A percentile compares a stretch with the other conserved stretches of the same genome.
These are phyloP conservation scores for Fragum sueziense DNA, from an alignment of 2,888 invertebrate species.

Conservation along the genomic window DNA sequence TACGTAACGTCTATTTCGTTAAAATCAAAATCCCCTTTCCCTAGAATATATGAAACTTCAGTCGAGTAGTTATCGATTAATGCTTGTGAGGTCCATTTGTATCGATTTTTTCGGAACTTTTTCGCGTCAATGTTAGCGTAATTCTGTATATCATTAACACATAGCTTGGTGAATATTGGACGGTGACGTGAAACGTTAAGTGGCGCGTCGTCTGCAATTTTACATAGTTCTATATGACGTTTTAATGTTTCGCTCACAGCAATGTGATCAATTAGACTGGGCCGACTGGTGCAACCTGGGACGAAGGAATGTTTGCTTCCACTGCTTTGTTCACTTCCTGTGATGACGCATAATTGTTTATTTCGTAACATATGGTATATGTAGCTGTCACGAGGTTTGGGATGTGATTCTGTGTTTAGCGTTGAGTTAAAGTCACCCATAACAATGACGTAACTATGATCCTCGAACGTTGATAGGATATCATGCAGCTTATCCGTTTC, in stretches of 20 bases:
- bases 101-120: neutral
- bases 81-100: neutral
- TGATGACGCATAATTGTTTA: too few relatives aligned
- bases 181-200: neutral
- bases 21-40: neutral
- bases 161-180: neutral
- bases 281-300: too few relatives aligned
- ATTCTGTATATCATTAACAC: neutral
- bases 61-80: neutral
- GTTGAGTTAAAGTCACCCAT: neutral
- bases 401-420: too few relatives aligned
- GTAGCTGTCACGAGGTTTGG: too few relatives aligned
- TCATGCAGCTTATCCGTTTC: too few relatives aligned
- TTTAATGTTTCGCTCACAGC: too few relatives aligned
- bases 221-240: neutral
- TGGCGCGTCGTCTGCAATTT: neutral
- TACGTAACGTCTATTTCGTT: neutral
- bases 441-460: neutral
- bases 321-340: too few relatives aligned
- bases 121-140: neutral
- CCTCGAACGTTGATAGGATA: neutral
- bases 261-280: too few relatives aligned
- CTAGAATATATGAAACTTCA: neutral
- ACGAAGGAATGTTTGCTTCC: too few relatives aligned
- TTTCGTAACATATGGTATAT: too few relatives aligned